Base-by-base conservation (phyloP, 53 echinoderm and acorn worm genomes). In the Zoroaster sp. region DNA sequence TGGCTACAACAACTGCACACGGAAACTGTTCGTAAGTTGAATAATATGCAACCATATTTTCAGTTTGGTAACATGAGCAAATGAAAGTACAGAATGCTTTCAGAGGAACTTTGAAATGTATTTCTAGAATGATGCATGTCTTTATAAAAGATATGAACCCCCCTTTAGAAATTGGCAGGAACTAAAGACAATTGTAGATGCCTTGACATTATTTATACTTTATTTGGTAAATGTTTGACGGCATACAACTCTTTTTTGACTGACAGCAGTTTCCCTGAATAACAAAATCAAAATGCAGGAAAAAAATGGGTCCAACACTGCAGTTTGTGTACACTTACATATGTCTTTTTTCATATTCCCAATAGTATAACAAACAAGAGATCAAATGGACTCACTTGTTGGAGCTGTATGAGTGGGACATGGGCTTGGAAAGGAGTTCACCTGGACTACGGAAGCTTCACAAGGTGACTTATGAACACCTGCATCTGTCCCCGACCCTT, bases 371-470 rank as follows among this genome's bases (percentile, higher is more conserved):
- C 25, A 66, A 78, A 15, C 72, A 90, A 43, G 63, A 73, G 17
- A 89, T 89, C 35, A 46, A 18, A 31, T 89, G 89, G 89, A 49
- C n/a, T 14, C 79, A 89, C n/a, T 43, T 89, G 20, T 70, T 89
- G 4, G 71, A 89, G 12, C 72, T 89, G 46, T 89, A 78, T 45
- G 68, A 89, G 5, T 68, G 71, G 51, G 89, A 89, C 41, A 32
- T 66, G 6, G 71, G 89, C 1, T 23, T 72, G 12, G 28, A 68
- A 0, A 51, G 73, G 8, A 18, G 30, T 76, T 78, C 80, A 53
- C 89, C 89, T 0, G 89, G 47, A 28, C 80, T 80, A 20, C 85
- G 72, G 0, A 69, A 44, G 35, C 47, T 83, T 1, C 83, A 68
- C n/a, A 83, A 69, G 83, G 0, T 83, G 49, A 33, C 69, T 3